phyloP scores from a whole-genome alignment of 2,113 vertebrate genomes.

The Lophochroa leadbeateri region DNA sequence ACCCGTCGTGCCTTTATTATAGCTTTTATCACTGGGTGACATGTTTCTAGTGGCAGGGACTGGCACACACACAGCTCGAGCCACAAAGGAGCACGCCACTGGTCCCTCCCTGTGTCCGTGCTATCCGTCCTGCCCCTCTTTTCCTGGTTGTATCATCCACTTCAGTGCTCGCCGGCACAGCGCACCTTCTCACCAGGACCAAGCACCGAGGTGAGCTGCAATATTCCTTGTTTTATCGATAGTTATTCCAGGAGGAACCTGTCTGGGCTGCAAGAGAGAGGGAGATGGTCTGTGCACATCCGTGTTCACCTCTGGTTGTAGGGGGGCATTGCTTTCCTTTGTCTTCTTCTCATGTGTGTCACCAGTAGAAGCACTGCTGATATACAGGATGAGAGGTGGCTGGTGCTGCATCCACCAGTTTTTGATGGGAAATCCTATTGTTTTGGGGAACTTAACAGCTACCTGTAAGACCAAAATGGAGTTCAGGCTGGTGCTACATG shows the following conservation, averaged over 20 bases:
- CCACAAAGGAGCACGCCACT: fast-evolving
- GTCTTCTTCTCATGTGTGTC: background rate
- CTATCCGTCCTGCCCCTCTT: background rate
- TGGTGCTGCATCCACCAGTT: background rate
- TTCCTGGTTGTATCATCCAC: background rate
- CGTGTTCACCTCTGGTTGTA: background rate
- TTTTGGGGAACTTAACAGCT: background rate
- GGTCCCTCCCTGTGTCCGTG: fast-evolving
- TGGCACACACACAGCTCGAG: fast-evolving
- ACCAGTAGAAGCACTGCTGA: fast-evolving
- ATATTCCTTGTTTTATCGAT: background rate
- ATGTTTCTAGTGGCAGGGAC: background rate
- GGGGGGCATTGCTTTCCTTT: background rate
- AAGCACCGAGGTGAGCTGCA: background rate
- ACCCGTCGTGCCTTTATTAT: background rate
- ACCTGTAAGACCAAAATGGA: background rate
- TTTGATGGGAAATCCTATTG: background rate
- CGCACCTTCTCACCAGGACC: background rate
- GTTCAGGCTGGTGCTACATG: background rate
- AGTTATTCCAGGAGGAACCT: background rate
- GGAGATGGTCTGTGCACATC: background rate
- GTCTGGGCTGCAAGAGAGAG: background rate
- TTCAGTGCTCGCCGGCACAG: background rate
- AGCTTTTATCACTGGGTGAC: background rate
- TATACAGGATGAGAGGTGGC: background rate